Base-by-base conservation (phyloP, 2,113 vertebrate species). In the Tyrannus savana region DNA sequence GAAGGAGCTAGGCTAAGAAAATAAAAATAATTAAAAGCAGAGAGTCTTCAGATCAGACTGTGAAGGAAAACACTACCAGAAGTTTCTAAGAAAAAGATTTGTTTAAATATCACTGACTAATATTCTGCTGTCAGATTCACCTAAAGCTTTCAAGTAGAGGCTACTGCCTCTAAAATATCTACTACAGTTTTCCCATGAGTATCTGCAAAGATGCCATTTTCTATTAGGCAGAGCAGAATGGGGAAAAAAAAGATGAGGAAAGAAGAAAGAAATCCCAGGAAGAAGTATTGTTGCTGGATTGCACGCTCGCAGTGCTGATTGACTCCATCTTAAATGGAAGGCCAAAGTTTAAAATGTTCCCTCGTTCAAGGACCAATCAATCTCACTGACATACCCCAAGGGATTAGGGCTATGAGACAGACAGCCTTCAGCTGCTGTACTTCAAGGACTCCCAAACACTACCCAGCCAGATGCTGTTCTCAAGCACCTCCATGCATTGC, bases 181-280 rank as follows among this genome's bases (percentile, higher is more conserved):
- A 62, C 53, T 62, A 37, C 3, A 7, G 18, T 80, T 94, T 67
- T 71, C 84, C 82, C 59, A 74, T 10, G 27, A 90, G 67, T 35
- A 35, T 58, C 33, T 80, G 94, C 46, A 85, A 94, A 91, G 41
- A 50, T 82, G 86, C 50, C 4, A 1, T 83, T 79, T 91, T 50
- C 81, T 85, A 69, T 58, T n/a, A 88, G 42, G 44, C 33, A 91
- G 14, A 87, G 35, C 24, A 85, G 69, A 37, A 3, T 5, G 19
- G 24, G 24, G 21, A 4, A 6, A 10, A 0, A 53, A 44, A 53
- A 33, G 12, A 62, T 49, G 47, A 68, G 8, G 35, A 13, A 91
- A 55, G 15, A 89, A 67, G 49, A 84, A 94, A 91, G 35, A 95
- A 92, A 92, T 44, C 41, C 35, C 62, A 79, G n/a, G 16, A 78